These are phyloP conservation scores for Homarus americanus DNA, from an alignment of 1,140 invertebrate genomes.

Conservation along the genomic window DNA sequence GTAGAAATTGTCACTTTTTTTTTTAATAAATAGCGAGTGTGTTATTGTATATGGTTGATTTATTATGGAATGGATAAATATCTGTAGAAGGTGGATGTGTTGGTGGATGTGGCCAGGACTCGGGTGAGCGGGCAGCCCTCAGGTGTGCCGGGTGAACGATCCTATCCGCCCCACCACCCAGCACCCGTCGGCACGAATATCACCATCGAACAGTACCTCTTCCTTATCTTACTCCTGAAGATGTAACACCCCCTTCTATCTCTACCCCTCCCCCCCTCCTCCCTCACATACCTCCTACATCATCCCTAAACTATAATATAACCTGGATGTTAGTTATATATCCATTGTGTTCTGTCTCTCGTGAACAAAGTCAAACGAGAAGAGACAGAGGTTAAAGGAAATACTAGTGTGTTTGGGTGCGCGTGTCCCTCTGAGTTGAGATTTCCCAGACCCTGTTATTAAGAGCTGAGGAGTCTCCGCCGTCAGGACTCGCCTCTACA, in stretches of 20 bases:
- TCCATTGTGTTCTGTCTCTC: too few species aligned
- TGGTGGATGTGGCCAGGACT: conserved; percentile 46
- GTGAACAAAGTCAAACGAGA: neutral
- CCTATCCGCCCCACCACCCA: neutral
- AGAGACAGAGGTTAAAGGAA: neutral
- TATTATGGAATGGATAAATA: conserved; percentile 28
- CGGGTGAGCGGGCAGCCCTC: conserved; percentile 36
- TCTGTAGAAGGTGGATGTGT: conserved; percentile 18
- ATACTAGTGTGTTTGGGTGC: conserved; percentile 3
- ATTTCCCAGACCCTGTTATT: conserved; percentile 69
- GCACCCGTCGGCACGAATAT: too few species aligned
- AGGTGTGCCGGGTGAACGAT: conserved; percentile 57
- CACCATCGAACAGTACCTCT: too few species aligned
- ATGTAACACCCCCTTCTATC: too few species aligned
- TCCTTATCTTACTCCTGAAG: too few species aligned
- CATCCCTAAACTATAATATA: too few species aligned
- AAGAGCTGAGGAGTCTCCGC: conserved; percentile 25
- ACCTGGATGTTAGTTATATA: too few species aligned
- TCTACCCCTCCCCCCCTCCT: too few species aligned
- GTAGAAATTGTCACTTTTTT: too few species aligned
- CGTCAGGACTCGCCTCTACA: neutral
- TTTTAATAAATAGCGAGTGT: too few species aligned
- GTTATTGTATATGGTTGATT: too few species aligned
- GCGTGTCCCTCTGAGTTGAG: conserved; percentile 62
- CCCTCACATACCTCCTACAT: too few species aligned